Percentiles rank a stretch among this genome's conserved stretches.
Conservation (phyloP, 1,140 invertebrate species). For the Gonioctena quinquepunctata region DNA sequence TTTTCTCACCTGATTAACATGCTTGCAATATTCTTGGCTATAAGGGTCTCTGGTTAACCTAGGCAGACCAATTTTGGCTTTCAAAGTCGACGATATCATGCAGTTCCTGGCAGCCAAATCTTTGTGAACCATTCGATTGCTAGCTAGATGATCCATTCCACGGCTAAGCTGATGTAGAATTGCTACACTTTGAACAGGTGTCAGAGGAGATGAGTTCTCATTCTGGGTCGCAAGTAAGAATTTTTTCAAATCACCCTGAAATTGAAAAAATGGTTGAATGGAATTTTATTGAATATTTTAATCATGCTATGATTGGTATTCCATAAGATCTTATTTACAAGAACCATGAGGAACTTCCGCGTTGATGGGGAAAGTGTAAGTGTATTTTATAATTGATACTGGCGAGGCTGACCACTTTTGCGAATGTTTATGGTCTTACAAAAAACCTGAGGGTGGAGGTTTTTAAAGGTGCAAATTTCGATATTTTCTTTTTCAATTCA, state of each 20-base stretch:
- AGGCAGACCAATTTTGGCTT: constrained; percentile 82
- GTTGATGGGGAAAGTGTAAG: no score
- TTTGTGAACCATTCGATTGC: constrained; percentile 75
- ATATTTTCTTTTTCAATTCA: no score
- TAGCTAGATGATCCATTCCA: constrained; percentile 83
- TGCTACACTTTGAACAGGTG: constrained; percentile 70
- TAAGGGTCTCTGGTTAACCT: constrained; percentile 84
- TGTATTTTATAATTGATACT: no score
- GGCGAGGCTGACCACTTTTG: no score
- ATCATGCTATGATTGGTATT: no score
- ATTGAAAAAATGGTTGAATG: no score
- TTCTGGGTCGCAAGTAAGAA: constrained; percentile 80
- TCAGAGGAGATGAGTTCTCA: constrained; percentile 64
- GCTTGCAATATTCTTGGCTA: constrained; percentile 81
- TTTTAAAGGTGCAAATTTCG: no score
- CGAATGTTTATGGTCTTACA: no score
- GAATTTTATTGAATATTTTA: no score
- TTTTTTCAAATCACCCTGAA: constrained; percentile 89
- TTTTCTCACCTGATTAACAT: constrained; percentile 79
- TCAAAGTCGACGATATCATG: constrained; percentile 79
- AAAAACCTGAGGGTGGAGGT: no score
- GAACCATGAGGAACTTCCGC: no score
- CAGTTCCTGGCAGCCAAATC: constrained; percentile 95
- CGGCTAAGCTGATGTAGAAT: constrained; percentile 78
- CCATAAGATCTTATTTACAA: no score